Percentiles rank a stretch among this genome's conserved stretches.
Conservation (phyloP, 1,140 invertebrate species). For the Pseudoatta argentina region DNA sequence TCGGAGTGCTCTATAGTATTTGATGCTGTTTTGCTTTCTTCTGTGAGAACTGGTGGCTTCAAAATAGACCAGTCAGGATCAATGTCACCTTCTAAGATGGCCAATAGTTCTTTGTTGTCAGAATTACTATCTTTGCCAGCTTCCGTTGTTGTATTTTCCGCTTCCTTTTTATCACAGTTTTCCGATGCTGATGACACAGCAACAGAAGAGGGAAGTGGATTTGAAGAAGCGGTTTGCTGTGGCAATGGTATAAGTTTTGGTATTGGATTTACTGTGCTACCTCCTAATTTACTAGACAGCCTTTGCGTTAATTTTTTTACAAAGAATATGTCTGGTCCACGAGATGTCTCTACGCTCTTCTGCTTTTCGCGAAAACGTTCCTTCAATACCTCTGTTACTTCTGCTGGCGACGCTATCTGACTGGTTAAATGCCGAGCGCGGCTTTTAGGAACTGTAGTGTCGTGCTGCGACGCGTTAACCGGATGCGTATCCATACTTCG, state of each 20-base stretch:
- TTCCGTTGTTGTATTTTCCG: conserved; percentile 26
- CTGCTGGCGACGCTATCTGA: conserved; percentile 82
- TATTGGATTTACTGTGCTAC: conserved; percentile 68
- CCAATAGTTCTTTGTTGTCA: conserved; percentile 85
- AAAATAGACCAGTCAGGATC: conserved; percentile 86
- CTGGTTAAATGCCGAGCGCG: conserved; percentile 80
- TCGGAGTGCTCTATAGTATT: conserved; percentile 38
- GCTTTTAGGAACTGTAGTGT: conserved; percentile 32
- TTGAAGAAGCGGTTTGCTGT: conserved; percentile 30
- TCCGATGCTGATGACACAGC: neutral
- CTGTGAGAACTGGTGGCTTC: conserved; percentile 78
- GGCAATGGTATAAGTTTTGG: conserved; percentile 74
- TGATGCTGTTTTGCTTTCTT: conserved; percentile 64
- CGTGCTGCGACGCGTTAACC: conserved; percentile 36
- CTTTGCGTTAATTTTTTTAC: conserved; percentile 86
- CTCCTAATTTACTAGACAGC: conserved; percentile 83
- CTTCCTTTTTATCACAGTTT: conserved; percentile 46
- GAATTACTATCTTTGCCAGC: conserved; percentile 63
- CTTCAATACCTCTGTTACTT: conserved; percentile 83
- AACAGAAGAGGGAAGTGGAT: neutral
- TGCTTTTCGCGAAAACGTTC: conserved; percentile 83
- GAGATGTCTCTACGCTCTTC: conserved; percentile 78
- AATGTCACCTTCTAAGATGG: conserved; percentile 86
- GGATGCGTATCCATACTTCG: neutral
- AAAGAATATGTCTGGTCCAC: conserved; percentile 85